Percentiles rank a stretch among this genome's conserved stretches.
These are phyloP conservation scores for Episyrphus balteatus DNA, from an alignment of 1,140 invertebrate genomes.

Conservation along the genomic window DNA sequence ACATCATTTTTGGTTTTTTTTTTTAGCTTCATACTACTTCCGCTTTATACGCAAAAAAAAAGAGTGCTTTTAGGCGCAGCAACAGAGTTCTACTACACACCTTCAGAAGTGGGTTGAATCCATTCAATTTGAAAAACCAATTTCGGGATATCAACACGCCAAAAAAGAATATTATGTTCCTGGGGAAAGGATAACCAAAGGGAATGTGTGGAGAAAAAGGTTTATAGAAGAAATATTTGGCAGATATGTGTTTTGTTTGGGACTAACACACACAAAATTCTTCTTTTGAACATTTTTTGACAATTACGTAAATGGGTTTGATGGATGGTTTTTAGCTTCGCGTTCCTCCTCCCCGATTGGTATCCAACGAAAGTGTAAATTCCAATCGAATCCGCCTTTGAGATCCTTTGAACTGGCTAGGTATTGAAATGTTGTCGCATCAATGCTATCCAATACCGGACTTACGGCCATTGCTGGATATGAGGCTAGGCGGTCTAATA, in stretches of 20 bases:
- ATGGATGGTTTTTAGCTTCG: neutral
- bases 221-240: too few relatives aligned
- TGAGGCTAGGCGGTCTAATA: slow-evolving; percentile 41
- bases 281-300: slow-evolving; percentile 12
- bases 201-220: too few relatives aligned
- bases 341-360: slow-evolving; percentile 52
- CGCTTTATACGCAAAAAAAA: neutral
- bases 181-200: too few relatives aligned
- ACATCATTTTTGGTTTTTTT: neutral
- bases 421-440: slow-evolving; percentile 46
- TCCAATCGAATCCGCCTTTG: slow-evolving; percentile 90
- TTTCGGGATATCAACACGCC: slow-evolving; percentile 57
- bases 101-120: slow-evolving; percentile 60
- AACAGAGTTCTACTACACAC: slow-evolving; percentile 10
- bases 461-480: slow-evolving; percentile 40
- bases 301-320: slow-evolving; percentile 20
- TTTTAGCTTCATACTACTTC: neutral
- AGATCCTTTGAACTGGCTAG: slow-evolving; percentile 49
- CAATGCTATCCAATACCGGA: slow-evolving; percentile 49
- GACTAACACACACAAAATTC: slow-evolving; percentile 33
- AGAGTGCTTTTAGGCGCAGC: too few relatives aligned
- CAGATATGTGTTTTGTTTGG: too few relatives aligned
- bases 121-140: slow-evolving; percentile 70
- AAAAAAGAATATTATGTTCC: too few relatives aligned
- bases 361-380: slow-evolving; percentile 91